phyloP scores from a whole-genome alignment of 2,113 vertebrate genomes.

The Montifringilla adamsi region DNA sequence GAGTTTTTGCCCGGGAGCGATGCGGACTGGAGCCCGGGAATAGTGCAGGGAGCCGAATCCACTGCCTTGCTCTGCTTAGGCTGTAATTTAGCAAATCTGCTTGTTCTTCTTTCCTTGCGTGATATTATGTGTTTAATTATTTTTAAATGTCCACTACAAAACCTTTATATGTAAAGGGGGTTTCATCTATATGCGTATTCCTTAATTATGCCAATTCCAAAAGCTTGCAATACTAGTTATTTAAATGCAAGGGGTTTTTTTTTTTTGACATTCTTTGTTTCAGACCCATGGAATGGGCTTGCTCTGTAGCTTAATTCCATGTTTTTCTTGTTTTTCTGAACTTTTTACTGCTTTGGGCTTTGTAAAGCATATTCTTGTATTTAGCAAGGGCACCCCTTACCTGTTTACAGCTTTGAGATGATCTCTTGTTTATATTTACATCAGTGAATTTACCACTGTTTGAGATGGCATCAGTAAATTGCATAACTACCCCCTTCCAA shows the following conservation, averaged over 20 bases:
- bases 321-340: background rate
- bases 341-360: background rate
- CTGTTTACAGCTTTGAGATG: conserved; percentile 43
- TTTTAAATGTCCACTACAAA: background rate
- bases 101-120: background rate
- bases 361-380: background rate
- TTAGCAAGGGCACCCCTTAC: conserved; percentile 27
- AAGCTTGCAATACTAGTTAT: background rate
- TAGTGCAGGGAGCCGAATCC: background rate
- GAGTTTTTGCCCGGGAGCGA: background rate
- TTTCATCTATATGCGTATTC: background rate
- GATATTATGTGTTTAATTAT: background rate
- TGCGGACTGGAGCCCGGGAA: background rate
- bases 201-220: background rate
- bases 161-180: background rate
- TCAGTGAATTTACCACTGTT: background rate
- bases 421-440: background rate
- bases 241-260: background rate
- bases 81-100: background rate
- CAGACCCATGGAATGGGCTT: background rate
- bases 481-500: conserved; percentile 27
- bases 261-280: background rate
- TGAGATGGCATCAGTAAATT: background rate
- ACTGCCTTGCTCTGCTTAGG: background rate
- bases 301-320: background rate